phyloP scores from a whole-genome alignment of 2,888 invertebrate genomes.

The Venustoraphidia nigricollis region DNA sequence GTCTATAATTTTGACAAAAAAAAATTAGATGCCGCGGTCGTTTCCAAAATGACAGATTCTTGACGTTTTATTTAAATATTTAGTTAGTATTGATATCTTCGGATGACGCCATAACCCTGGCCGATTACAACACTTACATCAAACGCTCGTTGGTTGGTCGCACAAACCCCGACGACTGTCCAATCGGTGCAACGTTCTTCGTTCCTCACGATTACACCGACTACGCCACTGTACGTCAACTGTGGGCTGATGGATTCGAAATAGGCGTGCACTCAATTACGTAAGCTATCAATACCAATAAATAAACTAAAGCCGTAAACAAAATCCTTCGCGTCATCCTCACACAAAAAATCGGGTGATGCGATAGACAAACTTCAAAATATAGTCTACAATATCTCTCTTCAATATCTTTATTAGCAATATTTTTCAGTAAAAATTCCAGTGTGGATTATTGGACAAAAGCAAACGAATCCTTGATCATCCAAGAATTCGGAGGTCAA shows the following conservation, averaged over 20 bases:
- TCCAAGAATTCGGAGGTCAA: slow-evolving; percentile 24
- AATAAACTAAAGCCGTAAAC: no score
- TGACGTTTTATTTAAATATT: slow-evolving; percentile 11
- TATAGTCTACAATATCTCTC: no score
- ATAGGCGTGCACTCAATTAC: slow-evolving; percentile 55
- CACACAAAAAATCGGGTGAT: no score
- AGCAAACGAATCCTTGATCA: slow-evolving; percentile 17
- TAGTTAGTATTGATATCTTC: slow-evolving; percentile 53
- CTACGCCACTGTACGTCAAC: slow-evolving; percentile 40
- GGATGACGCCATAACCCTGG: slow-evolving; percentile 42
- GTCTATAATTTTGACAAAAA: no score
- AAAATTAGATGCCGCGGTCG: no score
- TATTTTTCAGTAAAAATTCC: slow-evolving; percentile 9
- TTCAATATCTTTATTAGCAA: neutral
- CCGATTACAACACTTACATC: slow-evolving; percentile 37
- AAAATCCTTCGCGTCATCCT: neutral
- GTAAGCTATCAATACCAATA: slow-evolving; percentile 23
- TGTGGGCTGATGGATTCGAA: slow-evolving; percentile 44
- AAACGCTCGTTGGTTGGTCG: slow-evolving; percentile 32
- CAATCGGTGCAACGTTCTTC: slow-evolving; percentile 48
- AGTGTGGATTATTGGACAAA: slow-evolving; percentile 21
- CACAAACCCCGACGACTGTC: slow-evolving; percentile 47
- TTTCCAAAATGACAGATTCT: no score
- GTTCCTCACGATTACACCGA: slow-evolving; percentile 59
- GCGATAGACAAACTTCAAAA: no score